Evolutionary conservation across 2,888 invertebrate genomes (phyloP), one percentile per base, ranked within the genome.

Genomic region (Podabrus alpinus): DNA sequence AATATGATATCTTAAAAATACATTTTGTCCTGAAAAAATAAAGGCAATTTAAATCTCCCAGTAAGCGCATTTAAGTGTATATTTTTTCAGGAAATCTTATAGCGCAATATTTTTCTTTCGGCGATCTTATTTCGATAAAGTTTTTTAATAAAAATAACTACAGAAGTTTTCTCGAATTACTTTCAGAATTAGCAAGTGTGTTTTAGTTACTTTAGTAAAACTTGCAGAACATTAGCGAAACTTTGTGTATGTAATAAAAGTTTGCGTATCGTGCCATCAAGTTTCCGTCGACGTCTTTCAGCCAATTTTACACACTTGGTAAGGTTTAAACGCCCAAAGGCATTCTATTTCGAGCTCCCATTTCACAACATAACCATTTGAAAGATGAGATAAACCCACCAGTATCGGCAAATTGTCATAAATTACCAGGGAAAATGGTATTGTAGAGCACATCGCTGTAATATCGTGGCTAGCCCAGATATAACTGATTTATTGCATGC

Each of bases 371-470:
- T 76, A 73, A 76, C 66, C 73, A 64, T 73, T 71, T 71, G 68
- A 76, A 76, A 73, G 76, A 77, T 74, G 76, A 73, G 76, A 76
- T 76, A 76, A 77, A 72, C 74, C 74, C 69, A 76, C 72, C 69
- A 74, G 71, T 79, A 79, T 79, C 78, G 76, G 76, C 76, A 76
- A 76, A 76, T 77, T 76, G 75, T 76, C 79, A 79, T 79, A 79
- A 79, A 79, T 79, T 79, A 78, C 77, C 71, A 68, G 69, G 76
- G 69, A 74, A 64, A 64, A 78, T 76, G 75, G 79, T 73, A 71
- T 68, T 45, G 45, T 45, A n/a, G 45, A 71, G 68, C 71, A 73
- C 69, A 69, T 64, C 75, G 73, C 73, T 69, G 72, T 75, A 77
- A 71, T 79, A 78, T 78, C 77, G 74, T 78, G 77, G 77, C 77